phyloP scores from a whole-genome alignment of 2,113 vertebrate species.

The Pseudorasbora parva region DNA sequence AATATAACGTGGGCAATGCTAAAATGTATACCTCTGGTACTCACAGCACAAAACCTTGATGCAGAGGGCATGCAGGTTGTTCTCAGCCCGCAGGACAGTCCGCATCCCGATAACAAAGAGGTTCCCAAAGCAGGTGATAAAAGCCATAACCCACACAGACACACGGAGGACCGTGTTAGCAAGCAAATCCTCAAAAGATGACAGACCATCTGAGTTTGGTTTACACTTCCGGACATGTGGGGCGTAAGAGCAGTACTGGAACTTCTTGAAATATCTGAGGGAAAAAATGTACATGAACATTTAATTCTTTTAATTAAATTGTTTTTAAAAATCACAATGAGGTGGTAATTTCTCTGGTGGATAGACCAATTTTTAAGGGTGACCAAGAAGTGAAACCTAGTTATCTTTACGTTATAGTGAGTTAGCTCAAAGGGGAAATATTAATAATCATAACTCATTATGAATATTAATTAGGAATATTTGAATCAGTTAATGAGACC shows the following conservation, averaged over 20 bases:
- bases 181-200: conserved; percentile 86
- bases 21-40: conserved; percentile 48
- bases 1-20: background rate
- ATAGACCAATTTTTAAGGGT: no score
- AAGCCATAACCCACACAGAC: conserved; percentile 86
- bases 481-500: no score
- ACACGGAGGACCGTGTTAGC: conserved; percentile 83
- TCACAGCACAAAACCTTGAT: conserved; percentile 88
- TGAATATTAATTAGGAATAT: no score
- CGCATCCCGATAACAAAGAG: conserved; percentile 86
- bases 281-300: conserved; percentile 25
- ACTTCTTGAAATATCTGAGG: conserved; percentile 85
- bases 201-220: conserved; percentile 84
- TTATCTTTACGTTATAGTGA: no score
- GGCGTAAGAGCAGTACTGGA: conserved; percentile 84
- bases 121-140: conserved; percentile 85
- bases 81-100: conserved; percentile 84
- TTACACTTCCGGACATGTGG: conserved; percentile 82
- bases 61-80: conserved; percentile 80
- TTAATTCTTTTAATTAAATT: no score
- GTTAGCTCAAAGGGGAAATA: no score
- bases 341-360: no score
- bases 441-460: no score
- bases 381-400: no score
- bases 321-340: no score